Conservation (phyloP, 2,113 vertebrate genomes). For the Motacilla tschutschensis region DNA sequence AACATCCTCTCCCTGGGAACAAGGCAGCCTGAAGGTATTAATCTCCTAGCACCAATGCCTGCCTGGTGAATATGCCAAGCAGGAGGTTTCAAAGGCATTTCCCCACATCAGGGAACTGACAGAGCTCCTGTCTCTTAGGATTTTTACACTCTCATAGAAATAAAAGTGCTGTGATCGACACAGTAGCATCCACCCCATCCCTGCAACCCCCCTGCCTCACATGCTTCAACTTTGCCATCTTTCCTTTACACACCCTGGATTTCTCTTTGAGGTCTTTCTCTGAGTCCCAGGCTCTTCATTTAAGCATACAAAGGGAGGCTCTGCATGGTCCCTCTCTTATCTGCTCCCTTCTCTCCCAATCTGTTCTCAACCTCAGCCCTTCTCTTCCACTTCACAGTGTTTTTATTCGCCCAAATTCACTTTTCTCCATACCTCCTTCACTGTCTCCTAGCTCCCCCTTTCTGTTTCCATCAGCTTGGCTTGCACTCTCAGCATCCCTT, state of each 20-base stretch:
- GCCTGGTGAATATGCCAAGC: background rate
- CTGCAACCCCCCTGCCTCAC: background rate
- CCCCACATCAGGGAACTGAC: background rate
- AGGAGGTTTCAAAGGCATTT: background rate
- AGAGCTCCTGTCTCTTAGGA: background rate
- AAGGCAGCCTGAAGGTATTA: background rate
- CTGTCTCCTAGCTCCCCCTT: background rate
- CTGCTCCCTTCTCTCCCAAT: background rate
- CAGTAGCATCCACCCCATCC: background rate
- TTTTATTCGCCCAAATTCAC: background rate
- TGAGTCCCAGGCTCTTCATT: background rate
- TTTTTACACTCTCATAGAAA: background rate
- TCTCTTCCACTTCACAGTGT: background rate
- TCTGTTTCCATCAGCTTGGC: background rate
- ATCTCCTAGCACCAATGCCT: background rate
- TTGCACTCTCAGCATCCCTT: background rate
- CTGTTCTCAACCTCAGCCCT: background rate
- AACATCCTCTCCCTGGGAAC: background rate
- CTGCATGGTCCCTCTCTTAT: background rate
- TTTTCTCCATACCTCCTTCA: background rate
- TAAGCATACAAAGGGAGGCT: background rate
- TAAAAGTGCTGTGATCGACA: background rate
- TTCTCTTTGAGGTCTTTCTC: background rate
- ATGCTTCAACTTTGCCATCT: rapidly evolving
- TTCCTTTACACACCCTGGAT: background rate